Evolutionary conservation across 2,888 invertebrate species (phyloP).

Genomic region (Papilio demoleus): DNA sequence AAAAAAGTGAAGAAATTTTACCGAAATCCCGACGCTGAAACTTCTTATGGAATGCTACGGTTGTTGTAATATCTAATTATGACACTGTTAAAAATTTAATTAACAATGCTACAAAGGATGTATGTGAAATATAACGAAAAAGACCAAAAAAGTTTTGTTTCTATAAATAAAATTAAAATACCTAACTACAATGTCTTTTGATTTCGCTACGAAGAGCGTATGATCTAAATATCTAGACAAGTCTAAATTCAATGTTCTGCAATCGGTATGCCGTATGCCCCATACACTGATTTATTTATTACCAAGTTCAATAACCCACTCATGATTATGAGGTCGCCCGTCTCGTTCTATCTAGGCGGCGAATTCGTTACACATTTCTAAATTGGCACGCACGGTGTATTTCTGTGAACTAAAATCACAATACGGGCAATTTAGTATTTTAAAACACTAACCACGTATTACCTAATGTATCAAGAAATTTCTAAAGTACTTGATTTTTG

Average conservation of each 20-base stretch:
- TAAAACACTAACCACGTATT: conserved; percentile 10
- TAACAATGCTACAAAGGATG: too few species aligned
- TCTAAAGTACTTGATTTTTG: background rate
- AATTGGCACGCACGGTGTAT: conserved; percentile 43
- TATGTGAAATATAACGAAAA: too few species aligned
- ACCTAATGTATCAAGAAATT: background rate
- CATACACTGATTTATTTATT: conserved; percentile 59
- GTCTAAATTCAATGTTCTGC: conserved; percentile 46
- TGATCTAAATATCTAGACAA: conserved; percentile 45
- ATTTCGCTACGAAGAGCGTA: background rate
- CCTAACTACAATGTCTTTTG: background rate
- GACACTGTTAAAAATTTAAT: too few species aligned
- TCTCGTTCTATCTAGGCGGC: conserved; percentile 50
- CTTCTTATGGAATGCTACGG: too few species aligned
- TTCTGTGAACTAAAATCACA: conserved; percentile 3
- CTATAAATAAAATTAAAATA: too few species aligned
- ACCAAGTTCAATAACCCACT: conserved; percentile 60
- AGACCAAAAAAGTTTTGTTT: too few species aligned
- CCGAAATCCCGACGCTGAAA: too few species aligned
- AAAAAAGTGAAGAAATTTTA: too few species aligned
- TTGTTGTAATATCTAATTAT: too few species aligned
- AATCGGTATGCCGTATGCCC: conserved; percentile 51
- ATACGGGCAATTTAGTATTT: background rate
- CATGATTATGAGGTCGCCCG: conserved; percentile 53
- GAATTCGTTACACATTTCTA: conserved; percentile 47